Conservation (phyloP, 2,797 vertebrate genomes). For the Enteromius fasciolatus region DNA sequence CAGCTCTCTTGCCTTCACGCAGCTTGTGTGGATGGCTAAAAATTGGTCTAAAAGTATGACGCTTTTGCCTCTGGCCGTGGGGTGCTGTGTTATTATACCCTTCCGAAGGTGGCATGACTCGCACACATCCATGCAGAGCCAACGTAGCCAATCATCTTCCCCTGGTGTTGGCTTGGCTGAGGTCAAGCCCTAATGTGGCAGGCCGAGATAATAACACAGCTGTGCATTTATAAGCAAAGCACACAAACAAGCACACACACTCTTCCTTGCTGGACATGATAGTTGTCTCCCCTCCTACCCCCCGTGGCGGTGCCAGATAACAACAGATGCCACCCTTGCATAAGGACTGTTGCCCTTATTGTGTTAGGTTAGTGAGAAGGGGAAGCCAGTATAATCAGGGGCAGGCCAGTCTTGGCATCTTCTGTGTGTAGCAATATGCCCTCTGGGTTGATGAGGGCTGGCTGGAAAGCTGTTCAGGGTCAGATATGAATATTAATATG, state of each 20-base stretch:
- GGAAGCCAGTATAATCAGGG: slow-evolving; percentile 48
- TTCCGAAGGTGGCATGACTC: slow-evolving; percentile 27
- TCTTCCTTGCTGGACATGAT: slow-evolving; percentile 32
- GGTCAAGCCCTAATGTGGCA: slow-evolving; percentile 54
- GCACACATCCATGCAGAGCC: slow-evolving; percentile 42
- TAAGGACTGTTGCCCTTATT: slow-evolving; percentile 47
- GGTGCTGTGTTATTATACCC: slow-evolving; percentile 52
- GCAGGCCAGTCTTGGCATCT: slow-evolving; percentile 44
- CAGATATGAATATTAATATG: slow-evolving; percentile 57
- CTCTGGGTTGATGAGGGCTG: slow-evolving; percentile 45
- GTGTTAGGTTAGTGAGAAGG: slow-evolving; percentile 45
- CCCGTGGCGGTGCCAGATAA: slow-evolving; percentile 44
- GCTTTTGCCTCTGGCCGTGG: slow-evolving; percentile 26
- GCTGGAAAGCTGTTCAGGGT: slow-evolving; percentile 39
- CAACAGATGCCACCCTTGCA: slow-evolving; percentile 53
- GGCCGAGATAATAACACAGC: slow-evolving; percentile 54
- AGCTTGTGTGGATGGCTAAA: background rate
- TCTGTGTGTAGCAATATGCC: slow-evolving; percentile 40
- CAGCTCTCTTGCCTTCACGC: slow-evolving; percentile 14
- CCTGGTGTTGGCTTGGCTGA: slow-evolving; percentile 40
- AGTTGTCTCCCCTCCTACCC: slow-evolving; percentile 25
- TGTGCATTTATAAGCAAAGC: slow-evolving; percentile 52
- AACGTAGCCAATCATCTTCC: slow-evolving; percentile 42
- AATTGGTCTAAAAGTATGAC: slow-evolving; percentile 21
- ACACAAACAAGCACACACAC: slow-evolving; percentile 34